Conservation (phyloP, 2,888 invertebrate genomes). For the Thecophora atra region DNA sequence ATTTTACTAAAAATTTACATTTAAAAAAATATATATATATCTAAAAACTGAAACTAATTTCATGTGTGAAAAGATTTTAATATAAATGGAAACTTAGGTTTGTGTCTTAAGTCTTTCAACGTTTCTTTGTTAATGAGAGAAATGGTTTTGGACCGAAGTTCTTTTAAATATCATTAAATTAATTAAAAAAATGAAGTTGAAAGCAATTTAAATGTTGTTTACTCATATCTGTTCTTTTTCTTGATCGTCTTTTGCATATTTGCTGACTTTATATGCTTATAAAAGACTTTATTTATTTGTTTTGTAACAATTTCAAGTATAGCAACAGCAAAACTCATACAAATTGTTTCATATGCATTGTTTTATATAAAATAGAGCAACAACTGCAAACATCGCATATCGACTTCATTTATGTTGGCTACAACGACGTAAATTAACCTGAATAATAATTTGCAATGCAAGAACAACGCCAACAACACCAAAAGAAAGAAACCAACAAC, state of each 20-base stretch:
- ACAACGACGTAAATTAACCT: slow-evolving; percentile 26
- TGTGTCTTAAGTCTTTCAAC: slow-evolving; percentile 40
- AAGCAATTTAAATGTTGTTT: neutral
- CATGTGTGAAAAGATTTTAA: neutral
- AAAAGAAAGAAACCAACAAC: neutral
- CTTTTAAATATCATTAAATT: no score
- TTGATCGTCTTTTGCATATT: neutral
- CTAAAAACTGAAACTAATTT: neutral
- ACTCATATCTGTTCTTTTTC: neutral
- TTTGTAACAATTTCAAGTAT: neutral
- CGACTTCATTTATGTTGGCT: neutral
- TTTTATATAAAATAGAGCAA: neutral
- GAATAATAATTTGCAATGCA: slow-evolving; percentile 30
- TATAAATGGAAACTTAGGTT: no score
- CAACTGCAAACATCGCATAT: slow-evolving; percentile 5
- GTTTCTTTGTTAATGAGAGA: neutral
- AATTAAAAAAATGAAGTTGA: no score
- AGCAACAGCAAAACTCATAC: neutral
- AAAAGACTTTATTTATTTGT: neutral
- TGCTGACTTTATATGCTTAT: neutral
- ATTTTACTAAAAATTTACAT: no score
- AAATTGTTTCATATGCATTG: neutral
- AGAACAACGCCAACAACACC: slow-evolving; percentile 2
- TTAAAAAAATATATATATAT: no score
- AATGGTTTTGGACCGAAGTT: no score